Conservation (phyloP, 2,797 vertebrate species). For the Parauchenoglanis punctatus region DNA sequence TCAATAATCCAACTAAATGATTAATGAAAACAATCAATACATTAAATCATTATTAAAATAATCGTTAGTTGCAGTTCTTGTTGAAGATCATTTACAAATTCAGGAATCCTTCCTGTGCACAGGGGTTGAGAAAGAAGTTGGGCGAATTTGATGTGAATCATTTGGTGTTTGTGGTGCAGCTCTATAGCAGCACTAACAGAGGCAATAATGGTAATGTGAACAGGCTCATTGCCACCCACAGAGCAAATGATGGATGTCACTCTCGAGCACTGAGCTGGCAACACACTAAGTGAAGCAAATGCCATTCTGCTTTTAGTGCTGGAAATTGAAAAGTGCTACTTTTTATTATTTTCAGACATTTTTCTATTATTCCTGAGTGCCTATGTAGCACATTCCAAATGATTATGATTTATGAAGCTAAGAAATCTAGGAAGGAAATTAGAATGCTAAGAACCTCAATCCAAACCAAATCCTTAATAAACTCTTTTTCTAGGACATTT, state of each 20-base stretch:
- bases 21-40: not conserved
- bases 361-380: not conserved
- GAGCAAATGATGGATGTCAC: constrained; percentile 51
- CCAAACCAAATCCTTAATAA: not conserved
- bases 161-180: constrained; percentile 17
- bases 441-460: not conserved
- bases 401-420: not conserved
- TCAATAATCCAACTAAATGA: not conserved
- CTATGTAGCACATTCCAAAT: not conserved
- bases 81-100: not conserved
- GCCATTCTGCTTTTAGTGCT: constrained; percentile 9
- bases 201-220: constrained; percentile 50
- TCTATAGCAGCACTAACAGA: constrained; percentile 34
- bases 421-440: not conserved
- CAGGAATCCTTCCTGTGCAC: not conserved
- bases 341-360: not conserved
- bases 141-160: constrained; percentile 38
- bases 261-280: constrained; percentile 49
- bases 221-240: constrained; percentile 40
- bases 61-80: not conserved
- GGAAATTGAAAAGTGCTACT: not conserved
- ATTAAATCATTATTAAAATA: not conserved
- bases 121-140: not conserved
- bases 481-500: not conserved
- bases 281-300: constrained; percentile 41